Evolutionary conservation across 2,888 invertebrate genomes (phyloP), one percentile per base, ranked within the genome.

Genomic region (Acleris holmiana): DNA sequence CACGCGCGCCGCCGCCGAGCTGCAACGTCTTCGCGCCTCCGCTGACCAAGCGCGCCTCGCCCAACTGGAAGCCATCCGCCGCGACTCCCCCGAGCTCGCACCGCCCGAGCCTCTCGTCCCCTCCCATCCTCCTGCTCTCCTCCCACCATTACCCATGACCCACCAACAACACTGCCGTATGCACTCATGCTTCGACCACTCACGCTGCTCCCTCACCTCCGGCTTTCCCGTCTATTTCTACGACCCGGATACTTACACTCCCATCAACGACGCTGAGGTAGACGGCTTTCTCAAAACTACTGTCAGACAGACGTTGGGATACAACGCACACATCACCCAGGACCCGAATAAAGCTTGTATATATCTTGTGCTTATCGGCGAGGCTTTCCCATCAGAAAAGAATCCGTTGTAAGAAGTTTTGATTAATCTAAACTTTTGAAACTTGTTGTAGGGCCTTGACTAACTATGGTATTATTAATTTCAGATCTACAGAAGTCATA

Each of bases 121-220:
- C 0, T 92, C 94, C 51, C 83, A 89, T 15, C 82, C 94, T 19
- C 96, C 96, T 1, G 73, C 81, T 1, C 73, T 84, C 8, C 77
- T 95, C 53, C 93, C 94, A 0, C 84, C 92, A 6, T 77, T 89
- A 60, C 79, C 79, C 29, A 77, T 88, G 1, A 71, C 88, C 18
- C 84, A 88, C 0, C 89, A 88, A 75, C 79, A 84, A 23, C 86
- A 90, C 23, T 98, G 98, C 80, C 94, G 95, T 73, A 98, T 98
- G 97, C 96, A 96, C 79, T 96, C 95, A 51, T 99, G 99, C 84
- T 99, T 99, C 79, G 99, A 99, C 88, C 98, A 98, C 82, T 98
- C 99, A 3, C 94, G 98, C 23, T 99, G 99, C 84, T 97, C 98
- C 7, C 88, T 99, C 8, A 97, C 97, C 0, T 98, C 98, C 0